Evolutionary conservation across 2,888 invertebrate species (phyloP).

Genomic region (Stegana nigrithorax): DNA sequence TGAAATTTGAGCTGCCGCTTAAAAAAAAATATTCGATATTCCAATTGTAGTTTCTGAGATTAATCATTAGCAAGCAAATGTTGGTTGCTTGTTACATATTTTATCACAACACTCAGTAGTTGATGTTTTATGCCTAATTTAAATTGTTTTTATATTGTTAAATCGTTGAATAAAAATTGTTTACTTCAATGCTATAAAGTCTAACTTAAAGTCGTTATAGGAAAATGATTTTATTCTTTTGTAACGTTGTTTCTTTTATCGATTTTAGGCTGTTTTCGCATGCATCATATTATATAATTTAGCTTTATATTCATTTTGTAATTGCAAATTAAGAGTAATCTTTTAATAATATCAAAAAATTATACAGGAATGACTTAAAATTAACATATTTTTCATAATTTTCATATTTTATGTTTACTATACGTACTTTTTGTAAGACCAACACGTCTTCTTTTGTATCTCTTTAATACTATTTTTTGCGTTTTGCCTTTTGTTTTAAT

Average conservation of each 20-base stretch:
- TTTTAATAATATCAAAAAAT: neutral
- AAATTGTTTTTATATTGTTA: slow-evolving; percentile 20
- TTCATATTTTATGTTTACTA: slow-evolving; percentile 27
- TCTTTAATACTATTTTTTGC: slow-evolving; percentile 19
- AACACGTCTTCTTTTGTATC: neutral
- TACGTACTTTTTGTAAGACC: neutral
- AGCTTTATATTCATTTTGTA: neutral
- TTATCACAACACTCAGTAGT: slow-evolving; percentile 61
- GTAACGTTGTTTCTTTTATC: neutral
- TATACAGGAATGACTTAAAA: neutral
- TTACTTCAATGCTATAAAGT: slow-evolving; percentile 45
- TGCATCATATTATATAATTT: too few relatives aligned
- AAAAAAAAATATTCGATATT: too few relatives aligned
- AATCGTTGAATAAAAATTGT: slow-evolving; percentile 61
- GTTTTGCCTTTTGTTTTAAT: slow-evolving; percentile 14
- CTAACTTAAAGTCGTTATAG: slow-evolving; percentile 51
- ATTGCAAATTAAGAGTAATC: neutral
- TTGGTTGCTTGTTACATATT: slow-evolving; percentile 50
- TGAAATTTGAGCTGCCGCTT: neutral
- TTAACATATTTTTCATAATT: neutral
- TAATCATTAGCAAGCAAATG: slow-evolving; percentile 1
- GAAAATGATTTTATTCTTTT: slow-evolving; percentile 33
- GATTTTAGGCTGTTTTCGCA: too few relatives aligned
- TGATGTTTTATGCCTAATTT: slow-evolving; percentile 28
- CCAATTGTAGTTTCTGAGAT: slow-evolving; percentile 20